Percentiles rank a stretch among this genome's conserved stretches.
phyloP scores from a whole-genome alignment of 2,888 invertebrate species.

The Pandemis heparana region DNA sequence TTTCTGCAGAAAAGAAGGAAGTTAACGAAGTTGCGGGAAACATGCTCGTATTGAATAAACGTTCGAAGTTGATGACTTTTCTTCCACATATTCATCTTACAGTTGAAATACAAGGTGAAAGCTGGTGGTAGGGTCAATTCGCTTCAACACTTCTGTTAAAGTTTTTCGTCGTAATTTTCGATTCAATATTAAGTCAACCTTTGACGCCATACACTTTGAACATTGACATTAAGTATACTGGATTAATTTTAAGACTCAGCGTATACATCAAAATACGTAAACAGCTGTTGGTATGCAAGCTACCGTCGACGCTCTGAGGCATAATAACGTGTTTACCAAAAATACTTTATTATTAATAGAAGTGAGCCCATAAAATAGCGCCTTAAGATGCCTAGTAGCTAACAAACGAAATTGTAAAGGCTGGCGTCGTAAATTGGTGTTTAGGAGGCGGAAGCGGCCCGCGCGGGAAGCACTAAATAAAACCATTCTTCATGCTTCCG shows the following conservation, averaged over 20 bases:
- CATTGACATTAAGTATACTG: neutral
- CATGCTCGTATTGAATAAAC: neutral
- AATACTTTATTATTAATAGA: slow-evolving; percentile 15
- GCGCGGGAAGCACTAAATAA: slow-evolving; percentile 33
- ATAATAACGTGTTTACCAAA: slow-evolving; percentile 8
- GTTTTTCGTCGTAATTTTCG: too few species aligned
- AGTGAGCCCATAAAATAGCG: slow-evolving; percentile 23
- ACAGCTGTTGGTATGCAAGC: neutral
- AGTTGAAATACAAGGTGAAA: too few species aligned
- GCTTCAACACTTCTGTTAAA: too few species aligned
- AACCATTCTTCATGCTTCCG: slow-evolving; percentile 31
- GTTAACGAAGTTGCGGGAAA: too few species aligned
- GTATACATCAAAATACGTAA: neutral
- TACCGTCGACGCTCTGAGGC: neutral
- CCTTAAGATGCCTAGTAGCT: slow-evolving; percentile 15
- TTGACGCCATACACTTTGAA: too few species aligned
- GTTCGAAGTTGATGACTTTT: neutral
- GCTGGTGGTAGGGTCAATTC: too few species aligned
- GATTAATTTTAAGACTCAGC: too few species aligned
- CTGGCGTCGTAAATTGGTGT: slow-evolving; percentile 37
- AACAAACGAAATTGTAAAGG: slow-evolving; percentile 27
- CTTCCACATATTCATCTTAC: neutral
- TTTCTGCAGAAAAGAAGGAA: too few species aligned
- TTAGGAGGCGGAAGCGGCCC: slow-evolving; percentile 19
- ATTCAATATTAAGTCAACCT: too few species aligned